Percentiles rank a stretch among this genome's conserved stretches.
Evolutionary conservation across 2,888 invertebrate genomes (phyloP).

Genomic region (Rhodophaea formosa): DNA sequence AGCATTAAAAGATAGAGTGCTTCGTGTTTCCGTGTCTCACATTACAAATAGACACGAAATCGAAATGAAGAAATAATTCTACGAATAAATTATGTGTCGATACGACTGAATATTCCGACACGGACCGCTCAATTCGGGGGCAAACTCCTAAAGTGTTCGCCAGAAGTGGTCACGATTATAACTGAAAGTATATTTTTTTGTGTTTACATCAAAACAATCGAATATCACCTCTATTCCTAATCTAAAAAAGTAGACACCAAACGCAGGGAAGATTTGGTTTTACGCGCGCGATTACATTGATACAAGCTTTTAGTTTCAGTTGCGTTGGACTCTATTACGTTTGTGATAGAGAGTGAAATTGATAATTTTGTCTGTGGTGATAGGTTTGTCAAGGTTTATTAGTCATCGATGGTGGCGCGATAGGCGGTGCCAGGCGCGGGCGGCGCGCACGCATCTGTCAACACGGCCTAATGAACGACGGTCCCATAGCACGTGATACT

Average conservation of each 20-base stretch:
- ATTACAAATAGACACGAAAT: slow-evolving; percentile 45
- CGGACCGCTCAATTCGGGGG: slow-evolving; percentile 77
- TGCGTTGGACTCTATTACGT: slow-evolving; percentile 25
- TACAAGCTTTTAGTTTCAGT: slow-evolving; percentile 38
- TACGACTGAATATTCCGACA: slow-evolving; percentile 62
- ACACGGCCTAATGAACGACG: slow-evolving; percentile 80
- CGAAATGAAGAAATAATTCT: slow-evolving; percentile 73
- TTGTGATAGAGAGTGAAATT: slow-evolving; percentile 26
- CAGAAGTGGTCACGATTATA: slow-evolving; percentile 77
- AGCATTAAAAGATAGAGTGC: slow-evolving; percentile 15
- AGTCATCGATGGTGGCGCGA: slow-evolving; percentile 81
- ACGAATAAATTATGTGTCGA: slow-evolving; percentile 69
- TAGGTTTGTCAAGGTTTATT: slow-evolving; percentile 61
- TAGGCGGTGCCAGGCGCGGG: slow-evolving; percentile 74
- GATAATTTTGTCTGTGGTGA: slow-evolving; percentile 26
- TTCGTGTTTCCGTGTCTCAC: slow-evolving; percentile 23
- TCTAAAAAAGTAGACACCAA: slow-evolving; percentile 41
- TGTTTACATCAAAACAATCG: slow-evolving; percentile 23
- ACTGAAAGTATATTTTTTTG: slow-evolving; percentile 42
- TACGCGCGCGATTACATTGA: slow-evolving; percentile 54
- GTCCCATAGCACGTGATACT: slow-evolving; percentile 77
- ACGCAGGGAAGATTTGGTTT: slow-evolving; percentile 44
- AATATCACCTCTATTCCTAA: slow-evolving; percentile 43
- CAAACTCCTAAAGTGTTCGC: slow-evolving; percentile 74
- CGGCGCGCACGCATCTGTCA: slow-evolving; percentile 80